A percentile compares a stretch with the other conserved stretches of the same genome.
phyloP scores from a whole-genome alignment of 2,888 invertebrate species.

The Drosophila pseudotakahashii region DNA sequence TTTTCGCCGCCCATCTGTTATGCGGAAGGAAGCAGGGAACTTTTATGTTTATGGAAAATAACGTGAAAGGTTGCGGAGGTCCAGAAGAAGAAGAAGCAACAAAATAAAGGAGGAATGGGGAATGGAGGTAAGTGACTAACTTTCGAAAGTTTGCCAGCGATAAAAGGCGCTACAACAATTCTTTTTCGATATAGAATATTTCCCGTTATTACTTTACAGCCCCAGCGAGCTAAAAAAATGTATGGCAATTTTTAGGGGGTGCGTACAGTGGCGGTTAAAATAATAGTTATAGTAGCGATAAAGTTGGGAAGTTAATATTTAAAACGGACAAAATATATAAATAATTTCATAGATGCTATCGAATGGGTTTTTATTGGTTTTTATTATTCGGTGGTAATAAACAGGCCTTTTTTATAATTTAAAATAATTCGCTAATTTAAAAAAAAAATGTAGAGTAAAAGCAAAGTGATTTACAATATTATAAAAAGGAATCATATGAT shows the following conservation, averaged over 20 bases:
- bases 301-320: too few species aligned
- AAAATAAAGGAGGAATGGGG: background rate
- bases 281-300: background rate
- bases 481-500: too few species aligned
- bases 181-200: slow-evolving; percentile 57
- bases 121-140: slow-evolving; percentile 56
- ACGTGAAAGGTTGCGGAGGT: slow-evolving; percentile 54
- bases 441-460: too few species aligned
- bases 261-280: background rate
- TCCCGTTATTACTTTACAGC: slow-evolving; percentile 34
- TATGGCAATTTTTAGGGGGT: background rate
- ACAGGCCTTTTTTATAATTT: too few species aligned
- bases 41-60: slow-evolving; percentile 79
- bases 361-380: too few species aligned
- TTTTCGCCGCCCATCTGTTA: slow-evolving; percentile 5
- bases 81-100: background rate
- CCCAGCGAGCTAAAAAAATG: background rate
- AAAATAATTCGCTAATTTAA: too few species aligned
- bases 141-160: slow-evolving; percentile 66
- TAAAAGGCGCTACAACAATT: slow-evolving; percentile 60
- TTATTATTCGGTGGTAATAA: too few species aligned
- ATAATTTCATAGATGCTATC: too few species aligned
- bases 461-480: too few species aligned
- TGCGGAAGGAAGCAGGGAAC: slow-evolving; percentile 51
- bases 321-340: too few species aligned